Evolutionary conservation across 2,888 invertebrate species (phyloP), one percentile per base, ranked within the genome.

Genomic region (Zhuqinia jingwanae): DNA sequence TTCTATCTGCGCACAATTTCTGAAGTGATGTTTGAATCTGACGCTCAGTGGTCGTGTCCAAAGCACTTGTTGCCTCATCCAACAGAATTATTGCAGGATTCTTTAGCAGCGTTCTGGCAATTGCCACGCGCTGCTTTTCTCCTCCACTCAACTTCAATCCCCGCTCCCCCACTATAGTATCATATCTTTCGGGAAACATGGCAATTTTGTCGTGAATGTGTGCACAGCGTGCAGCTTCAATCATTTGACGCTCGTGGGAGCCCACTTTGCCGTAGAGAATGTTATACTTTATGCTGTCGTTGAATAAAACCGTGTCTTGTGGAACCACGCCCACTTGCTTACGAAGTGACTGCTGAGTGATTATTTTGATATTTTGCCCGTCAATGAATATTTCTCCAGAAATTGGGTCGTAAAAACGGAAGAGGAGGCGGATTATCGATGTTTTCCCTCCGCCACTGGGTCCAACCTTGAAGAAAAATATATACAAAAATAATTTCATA

Each of bases 21-120:
- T 94, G 94, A 65, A 97, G 92, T 0, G 97, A 96, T 17, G 96
- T 94, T 94, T 95, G 96, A 92, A 97, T 97, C 92, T 96, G 96
- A 80, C 98, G 94, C 92, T 99, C 99, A 0, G 99, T 98, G 91
- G 97, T 95, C 0, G 99, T 99, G 92, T 99, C 99, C 47, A 99
- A 93, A 0, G 99, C 98, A 79, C 98, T 98, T 0, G 94, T 94
- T 8, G 93, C 93, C 90, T 94, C 94, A 88, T 94, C 94, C 85
- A 92, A 76, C 2, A 92, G 87, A 6, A 92, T 91, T 47, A 94
- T 93, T 84, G 91, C 92, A 0, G 94, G 94, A 87, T 93, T 92
- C 36, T 92, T 90, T 42, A 94, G 92, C n/a, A 94, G 91, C 1
- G 94, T 93, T 82, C 94, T 89, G 1, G 94, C 94, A 78, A 94